Evolutionary conservation across 2,888 invertebrate species (phyloP).

Genomic region (Lithosia quadra): DNA sequence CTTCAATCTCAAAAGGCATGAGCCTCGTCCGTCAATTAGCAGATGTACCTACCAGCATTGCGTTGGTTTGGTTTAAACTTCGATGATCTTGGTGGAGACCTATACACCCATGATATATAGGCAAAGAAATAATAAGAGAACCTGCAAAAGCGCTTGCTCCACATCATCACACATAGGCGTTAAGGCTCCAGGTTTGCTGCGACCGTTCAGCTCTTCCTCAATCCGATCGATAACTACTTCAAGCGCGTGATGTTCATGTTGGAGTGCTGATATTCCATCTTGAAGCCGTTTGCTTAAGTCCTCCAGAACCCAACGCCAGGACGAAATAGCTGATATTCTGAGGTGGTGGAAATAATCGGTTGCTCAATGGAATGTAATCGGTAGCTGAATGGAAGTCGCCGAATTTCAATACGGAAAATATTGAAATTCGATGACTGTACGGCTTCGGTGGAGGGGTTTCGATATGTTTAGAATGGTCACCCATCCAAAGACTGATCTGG

Average conservation of each 20-base stretch:
- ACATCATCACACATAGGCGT: constrained; percentile 69
- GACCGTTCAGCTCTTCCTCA: constrained; percentile 63
- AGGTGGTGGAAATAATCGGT: neutral
- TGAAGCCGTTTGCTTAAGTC: constrained; percentile 73
- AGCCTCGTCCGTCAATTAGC: too few species aligned
- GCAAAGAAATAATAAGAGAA: constrained; percentile 30
- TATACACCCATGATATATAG: too few species aligned
- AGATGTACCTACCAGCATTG: too few species aligned
- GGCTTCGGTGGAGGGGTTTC: too few species aligned
- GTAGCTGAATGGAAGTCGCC: too few species aligned
- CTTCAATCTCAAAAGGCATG: too few species aligned
- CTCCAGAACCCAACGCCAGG: constrained; percentile 80
- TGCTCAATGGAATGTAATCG: neutral
- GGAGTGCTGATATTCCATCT: constrained; percentile 64
- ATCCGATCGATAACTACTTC: constrained; percentile 70
- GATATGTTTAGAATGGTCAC: too few species aligned
- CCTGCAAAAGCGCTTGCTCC: constrained; percentile 73
- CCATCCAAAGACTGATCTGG: too few species aligned
- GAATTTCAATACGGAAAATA: too few species aligned
- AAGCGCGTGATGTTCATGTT: constrained; percentile 73
- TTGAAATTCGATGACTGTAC: too few species aligned
- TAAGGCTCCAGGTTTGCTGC: constrained; percentile 71
- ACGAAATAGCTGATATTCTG: constrained; percentile 77
- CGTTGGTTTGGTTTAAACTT: too few species aligned
- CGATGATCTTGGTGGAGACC: too few species aligned